Evolutionary conservation across 2,113 vertebrate species (phyloP).

Genomic region (Coracopsis vasa): DNA sequence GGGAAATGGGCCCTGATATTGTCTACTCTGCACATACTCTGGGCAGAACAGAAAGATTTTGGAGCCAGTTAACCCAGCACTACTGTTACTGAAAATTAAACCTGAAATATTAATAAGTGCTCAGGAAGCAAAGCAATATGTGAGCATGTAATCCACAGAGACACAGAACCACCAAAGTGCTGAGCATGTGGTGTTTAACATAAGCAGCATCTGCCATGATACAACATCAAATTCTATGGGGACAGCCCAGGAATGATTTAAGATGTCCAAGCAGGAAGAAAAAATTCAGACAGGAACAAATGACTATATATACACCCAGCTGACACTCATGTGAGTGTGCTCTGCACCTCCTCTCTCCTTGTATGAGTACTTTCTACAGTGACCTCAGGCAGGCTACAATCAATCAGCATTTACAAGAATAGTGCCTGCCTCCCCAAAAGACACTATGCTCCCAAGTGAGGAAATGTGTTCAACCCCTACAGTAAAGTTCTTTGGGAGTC

Average conservation of each 20-base stretch:
- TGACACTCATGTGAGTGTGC: background rate
- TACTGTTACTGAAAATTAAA: constrained; percentile 12
- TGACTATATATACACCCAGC: background rate
- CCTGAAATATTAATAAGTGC: constrained; percentile 54
- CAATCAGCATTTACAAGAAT: background rate
- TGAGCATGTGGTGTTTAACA: constrained; percentile 49
- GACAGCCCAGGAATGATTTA: background rate
- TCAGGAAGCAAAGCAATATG: constrained; percentile 43
- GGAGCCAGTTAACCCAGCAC: background rate
- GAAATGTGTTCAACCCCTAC: background rate
- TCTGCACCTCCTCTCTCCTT: background rate
- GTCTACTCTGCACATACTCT: background rate
- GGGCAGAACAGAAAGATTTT: background rate
- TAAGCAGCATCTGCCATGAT: constrained; percentile 22
- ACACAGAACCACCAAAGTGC: constrained; percentile 31
- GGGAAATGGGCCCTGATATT: background rate
- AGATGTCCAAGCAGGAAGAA: background rate
- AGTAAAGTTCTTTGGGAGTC: background rate
- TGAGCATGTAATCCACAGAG: constrained; percentile 41
- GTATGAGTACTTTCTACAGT: background rate
- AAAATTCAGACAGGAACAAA: background rate
- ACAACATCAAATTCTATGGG: background rate
- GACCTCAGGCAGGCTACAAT: background rate
- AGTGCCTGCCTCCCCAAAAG: background rate
- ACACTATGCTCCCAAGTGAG: background rate